Conservation (phyloP, 2,797 vertebrate genomes). For the Vireo griseus region DNA sequence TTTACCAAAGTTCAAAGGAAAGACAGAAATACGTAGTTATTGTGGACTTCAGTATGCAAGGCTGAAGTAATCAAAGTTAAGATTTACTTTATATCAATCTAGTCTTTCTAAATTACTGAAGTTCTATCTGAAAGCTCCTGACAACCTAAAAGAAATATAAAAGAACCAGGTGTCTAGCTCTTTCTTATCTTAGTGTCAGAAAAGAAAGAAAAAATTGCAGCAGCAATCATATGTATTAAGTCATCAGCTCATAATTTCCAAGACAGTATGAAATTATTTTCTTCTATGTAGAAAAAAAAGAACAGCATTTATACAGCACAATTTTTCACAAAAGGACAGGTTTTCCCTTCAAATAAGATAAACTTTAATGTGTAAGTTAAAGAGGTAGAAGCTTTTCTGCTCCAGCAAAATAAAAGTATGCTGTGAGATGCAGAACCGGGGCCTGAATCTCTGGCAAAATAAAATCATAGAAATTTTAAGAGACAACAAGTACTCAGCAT, state of each 20-base stretch:
- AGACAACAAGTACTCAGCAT: not conserved
- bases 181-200: not conserved
- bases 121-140: not conserved
- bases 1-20: not conserved
- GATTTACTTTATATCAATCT: not conserved
- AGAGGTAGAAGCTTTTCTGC: not conserved
- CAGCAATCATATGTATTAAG: not conserved
- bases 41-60: not conserved
- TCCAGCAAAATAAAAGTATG: not conserved
- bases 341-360: not conserved
- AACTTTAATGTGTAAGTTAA: not conserved
- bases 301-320: not conserved
- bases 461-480: not conserved
- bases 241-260: not conserved
- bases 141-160: not conserved
- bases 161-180: not conserved
- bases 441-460: not conserved
- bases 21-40: not conserved
- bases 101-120: not conserved
- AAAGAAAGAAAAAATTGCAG: not conserved
- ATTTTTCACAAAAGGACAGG: not conserved
- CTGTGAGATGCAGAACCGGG: not conserved
- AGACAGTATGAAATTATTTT: not conserved
- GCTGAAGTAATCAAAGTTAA: not conserved
- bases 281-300: not conserved